phyloP scores from a whole-genome alignment of 2,113 vertebrate species.

The Siniperca chuatsi region DNA sequence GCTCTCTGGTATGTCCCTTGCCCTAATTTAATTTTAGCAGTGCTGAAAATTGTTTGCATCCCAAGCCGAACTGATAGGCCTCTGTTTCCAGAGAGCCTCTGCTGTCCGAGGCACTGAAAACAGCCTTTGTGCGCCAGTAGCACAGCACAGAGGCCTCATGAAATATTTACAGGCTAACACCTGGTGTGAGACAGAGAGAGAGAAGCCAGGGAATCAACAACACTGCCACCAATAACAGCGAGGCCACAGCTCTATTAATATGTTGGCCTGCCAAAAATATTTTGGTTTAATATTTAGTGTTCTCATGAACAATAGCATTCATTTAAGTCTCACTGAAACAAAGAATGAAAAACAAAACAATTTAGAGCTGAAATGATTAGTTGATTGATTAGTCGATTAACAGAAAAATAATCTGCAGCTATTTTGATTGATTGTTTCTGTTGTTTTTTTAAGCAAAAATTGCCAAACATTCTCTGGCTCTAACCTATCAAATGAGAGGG shows the following conservation, averaged over 20 bases:
- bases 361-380: neutral
- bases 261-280: neutral
- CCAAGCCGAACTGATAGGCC: constrained; percentile 74
- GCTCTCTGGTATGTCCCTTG: constrained; percentile 65
- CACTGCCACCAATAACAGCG: constrained; percentile 34
- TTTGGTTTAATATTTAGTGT: neutral
- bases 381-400: neutral
- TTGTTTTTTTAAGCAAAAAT: neutral
- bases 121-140: constrained; percentile 71
- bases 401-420: neutral
- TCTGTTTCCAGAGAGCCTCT: constrained; percentile 72
- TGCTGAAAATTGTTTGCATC: constrained; percentile 73
- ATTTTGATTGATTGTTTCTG: neutral
- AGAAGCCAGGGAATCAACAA: constrained; percentile 51
- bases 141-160: constrained; percentile 72
- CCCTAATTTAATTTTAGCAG: constrained; percentile 84
- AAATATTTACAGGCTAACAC: constrained; percentile 83
- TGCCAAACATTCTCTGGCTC: neutral
- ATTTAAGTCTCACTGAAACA: neutral
- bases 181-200: constrained; percentile 72
- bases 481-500: neutral
- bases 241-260: constrained; percentile 11
- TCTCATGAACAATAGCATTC: neutral
- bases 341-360: neutral
- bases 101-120: constrained; percentile 68